Conservation (phyloP, 2,113 vertebrate genomes). For the Tylochromis polylepis region DNA sequence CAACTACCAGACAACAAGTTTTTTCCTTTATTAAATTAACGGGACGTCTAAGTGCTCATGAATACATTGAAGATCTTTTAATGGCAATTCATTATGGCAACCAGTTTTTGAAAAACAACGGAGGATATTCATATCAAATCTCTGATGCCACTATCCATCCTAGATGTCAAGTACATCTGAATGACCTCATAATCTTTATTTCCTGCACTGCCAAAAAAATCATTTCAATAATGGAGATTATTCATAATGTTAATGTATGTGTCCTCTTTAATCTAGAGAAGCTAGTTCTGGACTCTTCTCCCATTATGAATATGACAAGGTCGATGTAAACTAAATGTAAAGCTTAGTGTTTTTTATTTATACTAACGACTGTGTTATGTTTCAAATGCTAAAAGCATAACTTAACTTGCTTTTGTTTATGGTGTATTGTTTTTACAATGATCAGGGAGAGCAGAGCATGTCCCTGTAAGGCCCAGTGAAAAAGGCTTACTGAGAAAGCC, state of each 20-base stretch:
- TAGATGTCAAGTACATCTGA: background rate
- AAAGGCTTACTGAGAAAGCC: background rate
- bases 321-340: background rate
- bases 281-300: background rate
- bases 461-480: background rate
- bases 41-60: background rate
- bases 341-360: background rate
- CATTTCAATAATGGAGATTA: constrained; percentile 3
- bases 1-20: background rate
- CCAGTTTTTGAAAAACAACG: background rate
- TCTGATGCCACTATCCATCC: background rate
- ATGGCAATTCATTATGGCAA: background rate
- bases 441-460: background rate
- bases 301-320: background rate
- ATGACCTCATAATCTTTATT: background rate
- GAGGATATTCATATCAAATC: background rate
- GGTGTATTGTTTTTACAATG: background rate
- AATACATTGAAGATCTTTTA: background rate
- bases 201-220: background rate
- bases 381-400: background rate
- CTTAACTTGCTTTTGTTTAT: background rate
- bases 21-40: background rate
- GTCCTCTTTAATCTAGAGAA: background rate
- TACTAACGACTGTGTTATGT: background rate
- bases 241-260: constrained; percentile 9